Base-by-base conservation (phyloP, 2,888 invertebrate genomes). In the Aproaerema taeniolella region DNA sequence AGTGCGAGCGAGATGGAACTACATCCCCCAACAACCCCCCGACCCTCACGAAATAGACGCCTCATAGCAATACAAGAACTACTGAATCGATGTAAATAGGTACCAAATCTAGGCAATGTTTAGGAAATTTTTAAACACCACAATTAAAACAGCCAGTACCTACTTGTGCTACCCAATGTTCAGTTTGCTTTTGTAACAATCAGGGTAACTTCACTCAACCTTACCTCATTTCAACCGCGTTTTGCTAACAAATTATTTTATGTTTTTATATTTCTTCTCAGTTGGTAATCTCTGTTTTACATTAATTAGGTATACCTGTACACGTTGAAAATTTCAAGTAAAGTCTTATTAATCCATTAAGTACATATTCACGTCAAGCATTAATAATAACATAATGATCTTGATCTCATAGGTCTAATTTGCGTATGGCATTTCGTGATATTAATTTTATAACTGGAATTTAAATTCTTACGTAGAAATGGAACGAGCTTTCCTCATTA, bases 401-500 rank as follows among this genome's bases (percentile, higher is more conserved):
- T 53, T 59, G 61, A 69, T 67, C 70, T 70, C 68, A 54, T 69
- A 67, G 63, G 40, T 53, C 51, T 64, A 43, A 54, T 69, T 72
- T 71, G 67, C 68, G 12, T 63, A 58, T 64, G 62, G 69, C 62
- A 70, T 65, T 70, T 44, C 41, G 41, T 45, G 38, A 70, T 70
- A 63, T 58, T 65, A 61, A 61, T 57, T 49, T 68, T 68, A 71
- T 60, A 60, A 26, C 12, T 35, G 8, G 10, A 30, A 37, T 26
- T 13, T 16, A 15, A n/a, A 36, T 26, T 16, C 14, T 13, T 35
- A 29, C 30, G 71, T 83, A 81, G 81, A 66, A 64, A 69, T 69
- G 70, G 67, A 75, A 72, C 67, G 82, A 83, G 85, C 85, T 85
- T 81, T 81, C 71, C 70, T 77, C 77, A 69, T 73, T 81, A 81